phyloP scores from a whole-genome alignment of 2,113 vertebrate genomes.

The Chroicocephalus ridibundus region DNA sequence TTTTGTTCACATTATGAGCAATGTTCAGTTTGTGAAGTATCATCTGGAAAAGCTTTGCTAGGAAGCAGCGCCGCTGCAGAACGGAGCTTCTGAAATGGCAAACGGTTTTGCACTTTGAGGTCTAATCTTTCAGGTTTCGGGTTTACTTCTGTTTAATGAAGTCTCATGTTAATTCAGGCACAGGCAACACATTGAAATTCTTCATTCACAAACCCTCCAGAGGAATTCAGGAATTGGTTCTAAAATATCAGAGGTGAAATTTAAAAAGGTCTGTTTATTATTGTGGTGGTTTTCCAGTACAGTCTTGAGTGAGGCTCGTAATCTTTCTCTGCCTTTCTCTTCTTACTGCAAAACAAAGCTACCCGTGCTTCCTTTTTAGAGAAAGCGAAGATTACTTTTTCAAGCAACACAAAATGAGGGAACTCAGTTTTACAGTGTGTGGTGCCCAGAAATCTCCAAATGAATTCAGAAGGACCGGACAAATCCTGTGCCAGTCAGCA shows the following conservation, averaged over 20 bases:
- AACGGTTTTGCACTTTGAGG: background rate
- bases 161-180: background rate
- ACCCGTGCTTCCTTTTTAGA: background rate
- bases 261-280: background rate
- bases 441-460: background rate
- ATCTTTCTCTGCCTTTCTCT: background rate
- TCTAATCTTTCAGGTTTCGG: background rate
- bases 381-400: background rate
- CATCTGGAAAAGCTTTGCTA: slow-evolving; percentile 16
- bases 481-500: background rate
- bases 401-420: background rate
- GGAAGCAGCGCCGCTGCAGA: background rate
- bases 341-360: background rate
- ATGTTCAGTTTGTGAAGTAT: background rate
- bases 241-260: slow-evolving; percentile 7
- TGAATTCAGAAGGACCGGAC: background rate
- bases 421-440: background rate
- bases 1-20: background rate
- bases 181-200: background rate
- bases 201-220: background rate
- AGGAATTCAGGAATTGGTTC: background rate
- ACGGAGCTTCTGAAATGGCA: background rate
- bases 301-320: background rate
- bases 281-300: background rate
- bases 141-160: slow-evolving; percentile 7